Evolutionary conservation across 2,888 invertebrate species (phyloP), one percentile per base, ranked within the genome.

Genomic region (Amblyjoppa proteus): DNA sequence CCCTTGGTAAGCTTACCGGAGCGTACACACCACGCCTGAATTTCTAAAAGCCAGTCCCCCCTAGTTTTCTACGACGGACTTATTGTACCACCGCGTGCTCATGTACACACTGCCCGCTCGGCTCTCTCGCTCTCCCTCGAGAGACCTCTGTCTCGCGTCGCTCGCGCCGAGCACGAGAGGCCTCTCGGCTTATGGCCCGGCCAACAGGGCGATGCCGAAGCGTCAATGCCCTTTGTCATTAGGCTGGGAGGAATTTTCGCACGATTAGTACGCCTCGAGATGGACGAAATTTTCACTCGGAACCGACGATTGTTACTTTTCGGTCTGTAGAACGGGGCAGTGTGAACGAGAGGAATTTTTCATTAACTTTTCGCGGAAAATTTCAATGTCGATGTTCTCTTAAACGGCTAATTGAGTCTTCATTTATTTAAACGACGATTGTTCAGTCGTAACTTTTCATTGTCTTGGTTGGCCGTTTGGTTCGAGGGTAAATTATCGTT

Each of bases 31-130:
- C 77, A 71, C 68, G 56, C 69, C 53, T 85, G 81, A 81, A 85
- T 81, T 81, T 85, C 81, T 81, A 74, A 85, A 78, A 81, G 83
- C 70, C 68, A 66, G 64, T 61, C 61, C 28, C n/a, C n/a, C 16
- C 31, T 16, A 13, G 9, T 20, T 79, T 56, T 51, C 69, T 38
- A 25, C 25, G 45, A 45, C 45, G 53, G 51, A 76, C 76, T 80
- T 76, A 80, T 84, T 84, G 80, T 80, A 61, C 84, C 20, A 45
- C 41, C 20, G 34, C 28, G 20, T 28, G 61, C 20, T 49, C 49
- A 31, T 49, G 41, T 41, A 28, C 74, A 61, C 61, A 61, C 49
- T 49, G 74, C 61, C 45, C 20, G 41, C 34, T 34, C 34, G 34
- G 28, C 45, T n/a, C 45, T 74, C 74, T 58, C 74, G 9, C 74